Percentiles rank a stretch among this genome's conserved stretches.
Conservation (phyloP, 1,140 invertebrate species). For the Copidosoma floridanum region DNA sequence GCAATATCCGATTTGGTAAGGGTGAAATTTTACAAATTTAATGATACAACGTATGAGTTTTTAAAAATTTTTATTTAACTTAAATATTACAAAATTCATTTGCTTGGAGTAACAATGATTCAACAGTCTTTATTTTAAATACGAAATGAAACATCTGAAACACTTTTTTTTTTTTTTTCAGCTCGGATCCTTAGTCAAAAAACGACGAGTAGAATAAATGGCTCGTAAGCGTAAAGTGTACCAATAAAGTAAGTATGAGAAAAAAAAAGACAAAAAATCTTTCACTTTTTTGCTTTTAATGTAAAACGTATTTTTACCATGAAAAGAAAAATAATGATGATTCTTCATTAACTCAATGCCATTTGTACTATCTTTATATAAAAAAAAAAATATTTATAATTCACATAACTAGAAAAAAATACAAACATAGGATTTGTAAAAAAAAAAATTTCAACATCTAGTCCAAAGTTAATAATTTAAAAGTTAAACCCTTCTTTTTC, state of each 20-base stretch:
- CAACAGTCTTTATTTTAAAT: conserved; percentile 21
- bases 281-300: too few relatives aligned
- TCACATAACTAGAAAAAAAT: conserved; percentile 9
- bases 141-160: not conserved
- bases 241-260: too few relatives aligned
- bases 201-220: conserved; percentile 62
- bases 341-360: conserved; percentile 5
- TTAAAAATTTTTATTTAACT: conserved; percentile 14
- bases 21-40: conserved; percentile 5
- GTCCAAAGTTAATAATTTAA: too few relatives aligned
- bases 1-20: conserved; percentile 74
- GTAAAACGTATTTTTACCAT: too few relatives aligned
- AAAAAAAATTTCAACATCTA: too few relatives aligned
- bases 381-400: conserved; percentile 5
- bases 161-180: conserved; percentile 44
- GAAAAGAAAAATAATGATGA: not conserved
- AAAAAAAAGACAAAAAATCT: too few relatives aligned
- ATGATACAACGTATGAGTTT: conserved; percentile 6
- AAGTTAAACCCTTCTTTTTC: conserved; percentile 27
- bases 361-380: too few relatives aligned
- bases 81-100: conserved; percentile 19
- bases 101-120: conserved; percentile 19
- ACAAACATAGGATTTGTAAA: conserved; percentile 9
- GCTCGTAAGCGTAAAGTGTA: not conserved
- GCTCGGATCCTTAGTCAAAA: conserved; percentile 71